Evolutionary conservation across 2,888 invertebrate genomes (phyloP), one percentile per base, ranked within the genome.

Genomic region (Papilio protenor): DNA sequence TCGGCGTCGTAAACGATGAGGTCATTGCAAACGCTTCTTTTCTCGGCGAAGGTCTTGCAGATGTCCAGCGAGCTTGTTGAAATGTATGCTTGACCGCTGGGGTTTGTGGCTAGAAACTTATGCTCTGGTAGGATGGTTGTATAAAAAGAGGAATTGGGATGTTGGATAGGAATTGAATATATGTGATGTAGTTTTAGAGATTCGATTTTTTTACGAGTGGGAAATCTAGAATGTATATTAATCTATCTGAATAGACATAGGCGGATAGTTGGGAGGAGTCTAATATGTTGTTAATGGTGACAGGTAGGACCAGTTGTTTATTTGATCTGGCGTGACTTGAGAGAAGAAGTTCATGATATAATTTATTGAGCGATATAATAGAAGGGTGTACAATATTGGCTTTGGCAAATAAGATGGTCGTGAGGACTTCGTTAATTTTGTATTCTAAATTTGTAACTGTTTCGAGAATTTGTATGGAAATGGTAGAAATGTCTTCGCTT

Each of bases 121-220:
- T 27, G 61, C 61, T 61, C 61, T 12, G 61, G 59, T 23, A 59
- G 59, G 59, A 59, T 59, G 21, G 59, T 59, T 8, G 59, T 59
- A 21, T 59, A 59, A 23, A 59, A 23, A 14, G 59, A 59, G 59
- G 21, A 21, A 21, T 59, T 23, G 3, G 59, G 59, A 11, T 21
- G 23, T 23, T 23, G 23, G 23, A 59, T 23, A 11, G 59, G 11
- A 23, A 23, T 59, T 59, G 21, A 59, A 12, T 23, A 59, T 23
- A 23, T 59, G 1, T 21, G 23, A 10, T 23, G 10, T 1, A 23
- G 21, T 23, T 59, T 23, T 23, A 23, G 4, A 23, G 23, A 12
- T 23, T 59, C 23, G 12, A 23, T 10, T 57, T 10, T 57, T 57
- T n/a, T 57, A 57, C 11, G n/a, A 57, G 57, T 21, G 57, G 57